These are phyloP conservation scores for Drosophila sucinea DNA, from an alignment of 1,140 invertebrate genomes.

Conservation along the genomic window DNA sequence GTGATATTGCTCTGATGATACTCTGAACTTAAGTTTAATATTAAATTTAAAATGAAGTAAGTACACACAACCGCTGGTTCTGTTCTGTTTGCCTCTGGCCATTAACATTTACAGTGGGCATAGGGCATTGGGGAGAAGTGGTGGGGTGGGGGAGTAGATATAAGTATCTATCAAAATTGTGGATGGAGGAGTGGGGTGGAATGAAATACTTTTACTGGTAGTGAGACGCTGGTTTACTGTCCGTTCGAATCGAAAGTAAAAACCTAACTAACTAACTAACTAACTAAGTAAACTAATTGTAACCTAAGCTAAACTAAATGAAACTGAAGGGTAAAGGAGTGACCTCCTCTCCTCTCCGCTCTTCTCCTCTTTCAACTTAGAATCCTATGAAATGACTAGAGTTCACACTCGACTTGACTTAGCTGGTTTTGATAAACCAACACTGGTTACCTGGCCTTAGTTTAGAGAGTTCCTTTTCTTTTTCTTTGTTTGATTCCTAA, in stretches of 20 bases:
- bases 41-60: conserved; percentile 45
- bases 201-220: conserved; percentile 74
- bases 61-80: conserved; percentile 75
- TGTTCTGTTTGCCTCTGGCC: conserved; percentile 59
- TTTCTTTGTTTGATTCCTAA: conserved; percentile 50
- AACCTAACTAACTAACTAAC: conserved; percentile 24
- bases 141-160: background rate
- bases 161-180: conserved; percentile 58
- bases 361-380: conserved; percentile 36
- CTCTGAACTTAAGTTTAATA: conserved; percentile 22
- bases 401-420: conserved; percentile 73
- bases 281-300: background rate
- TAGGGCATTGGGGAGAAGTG: background rate
- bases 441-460: conserved; percentile 49
- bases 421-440: conserved; percentile 42
- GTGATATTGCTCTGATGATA: conserved; percentile 63
- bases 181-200: background rate
- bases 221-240: conserved; percentile 77
- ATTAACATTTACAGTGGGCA: conserved; percentile 16
- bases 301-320: conserved; percentile 56
- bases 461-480: conserved; percentile 28
- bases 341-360: background rate
- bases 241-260: conserved; percentile 53
- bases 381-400: conserved; percentile 77
- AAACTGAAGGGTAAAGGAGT: conserved; percentile 22